Evolutionary conservation across 2,797 vertebrate species (phyloP).

Genomic region (Periophthalmus magnuspinnatus): DNA sequence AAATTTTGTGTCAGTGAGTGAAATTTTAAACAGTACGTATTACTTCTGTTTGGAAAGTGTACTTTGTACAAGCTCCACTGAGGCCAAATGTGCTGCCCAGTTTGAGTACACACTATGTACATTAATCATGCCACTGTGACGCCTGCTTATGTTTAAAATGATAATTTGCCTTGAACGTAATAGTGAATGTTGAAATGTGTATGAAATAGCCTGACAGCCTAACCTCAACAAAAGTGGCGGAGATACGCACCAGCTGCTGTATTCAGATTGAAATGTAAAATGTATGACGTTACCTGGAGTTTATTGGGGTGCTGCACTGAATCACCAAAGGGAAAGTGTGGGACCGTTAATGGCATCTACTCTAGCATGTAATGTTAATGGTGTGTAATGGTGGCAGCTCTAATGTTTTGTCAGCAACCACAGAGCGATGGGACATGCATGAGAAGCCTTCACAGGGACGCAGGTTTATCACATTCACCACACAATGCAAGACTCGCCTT

Average conservation of each 20-base stretch:
- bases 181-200: conserved; percentile 1
- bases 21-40: not conserved
- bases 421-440: conserved; percentile 43
- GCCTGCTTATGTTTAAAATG: not conserved
- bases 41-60: not conserved
- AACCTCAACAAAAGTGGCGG: not conserved
- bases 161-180: not conserved
- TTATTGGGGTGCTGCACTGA: conserved; percentile 28
- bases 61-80: not conserved
- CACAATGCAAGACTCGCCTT: conserved; percentile 20
- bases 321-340: conserved; percentile 36
- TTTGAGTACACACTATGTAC: not conserved
- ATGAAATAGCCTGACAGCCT: not conserved
- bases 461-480: not conserved
- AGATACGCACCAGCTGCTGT: conserved; percentile 3
- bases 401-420: conserved; percentile 41
- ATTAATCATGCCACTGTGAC: not conserved
- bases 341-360: conserved; percentile 45
- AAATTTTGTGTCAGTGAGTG: not conserved
- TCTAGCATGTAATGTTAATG: conserved; percentile 58
- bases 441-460: conserved; percentile 58
- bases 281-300: conserved; percentile 14
- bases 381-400: conserved; percentile 52
- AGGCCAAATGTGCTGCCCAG: not conserved
- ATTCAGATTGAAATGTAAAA: conserved; percentile 31